Evolutionary conservation across 2,797 vertebrate genomes (phyloP), one percentile per base, ranked within the genome.

Genomic region (Manis crassicaudata): DNA sequence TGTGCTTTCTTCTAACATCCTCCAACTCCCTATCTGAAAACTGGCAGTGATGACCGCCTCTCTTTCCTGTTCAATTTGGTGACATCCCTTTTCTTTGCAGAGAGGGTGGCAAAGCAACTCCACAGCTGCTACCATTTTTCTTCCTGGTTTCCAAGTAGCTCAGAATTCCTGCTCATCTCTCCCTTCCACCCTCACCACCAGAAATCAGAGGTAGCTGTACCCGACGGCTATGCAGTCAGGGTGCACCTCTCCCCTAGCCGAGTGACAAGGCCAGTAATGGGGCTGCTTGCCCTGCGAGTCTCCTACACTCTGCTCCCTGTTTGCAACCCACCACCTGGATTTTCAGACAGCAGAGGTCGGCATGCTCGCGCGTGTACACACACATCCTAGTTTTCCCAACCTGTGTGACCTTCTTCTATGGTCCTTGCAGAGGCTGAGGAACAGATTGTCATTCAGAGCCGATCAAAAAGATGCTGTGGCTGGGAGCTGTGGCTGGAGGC

Each of bases 1-100:
- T 52, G 29, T 60, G 20, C 5, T 87, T 95, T 91, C 54, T 62
- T 65, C 43, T n/a, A 40, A 20, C 8, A 10, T 18, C 25, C 50
- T 83, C 72, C 11, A 29, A 10, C 7, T 62, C 43, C 2, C 16
- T 16, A 1, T 40, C 46, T 58, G 21, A 81, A 88, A 58, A 77
- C 3, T 81, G 56, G 25, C 5, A 14, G 1, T 23, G 32, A 16
- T 50, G 9, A 21, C 9, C 0, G 5, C 7, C 10, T 29, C 8
- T 23, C 43, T 67, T 82, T 9, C 50, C n/a, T 79, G 60, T 86
- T 63, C 35, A 37, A 43, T 50, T 46, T n/a, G 3, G 7, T 68
- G 63, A 35, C 4, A 37, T 5, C 3, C 21, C 18, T 32, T 56
- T 89, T 84, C 37, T 62, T 58, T 54, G 35, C 35, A 70, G 25